Conservation (phyloP, 2,113 vertebrate species). For the Coregonus clupeaformis region DNA sequence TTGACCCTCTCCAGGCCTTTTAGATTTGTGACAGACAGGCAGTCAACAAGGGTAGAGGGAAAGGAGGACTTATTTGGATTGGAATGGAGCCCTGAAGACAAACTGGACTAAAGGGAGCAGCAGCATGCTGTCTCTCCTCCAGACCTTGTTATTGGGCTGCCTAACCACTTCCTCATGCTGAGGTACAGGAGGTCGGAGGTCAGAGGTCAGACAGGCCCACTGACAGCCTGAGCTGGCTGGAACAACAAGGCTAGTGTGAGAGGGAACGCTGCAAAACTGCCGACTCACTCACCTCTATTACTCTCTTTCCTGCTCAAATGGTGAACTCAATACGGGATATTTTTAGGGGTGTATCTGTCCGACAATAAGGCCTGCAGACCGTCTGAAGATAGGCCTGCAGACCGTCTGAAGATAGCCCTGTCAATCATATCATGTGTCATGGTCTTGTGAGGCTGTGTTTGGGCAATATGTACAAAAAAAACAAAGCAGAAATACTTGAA, state of each 20-base stretch:
- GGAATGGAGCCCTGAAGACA: neutral
- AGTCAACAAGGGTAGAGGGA: neutral
- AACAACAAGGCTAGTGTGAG: conserved; percentile 56
- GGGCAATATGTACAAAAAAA: neutral
- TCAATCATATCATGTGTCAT: neutral
- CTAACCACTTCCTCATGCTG: conserved; percentile 71
- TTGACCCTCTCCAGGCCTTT: neutral
- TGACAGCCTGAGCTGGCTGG: conserved; percentile 57
- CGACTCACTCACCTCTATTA: too few relatives aligned
- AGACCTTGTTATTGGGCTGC: conserved; percentile 53
- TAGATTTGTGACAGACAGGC: neutral
- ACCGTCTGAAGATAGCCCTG: neutral
- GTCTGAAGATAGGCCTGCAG: neutral
- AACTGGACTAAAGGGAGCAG: neutral
- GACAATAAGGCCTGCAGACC: neutral
- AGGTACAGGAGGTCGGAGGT: conserved; percentile 55
- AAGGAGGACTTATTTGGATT: neutral
- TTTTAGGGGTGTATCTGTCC: neutral
- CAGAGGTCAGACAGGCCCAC: conserved; percentile 58
- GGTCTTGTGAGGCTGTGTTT: neutral
- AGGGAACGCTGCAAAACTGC: neutral
- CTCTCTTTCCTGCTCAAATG: neutral
- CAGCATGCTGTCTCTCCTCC: conserved; percentile 17
- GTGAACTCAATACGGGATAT: neutral
- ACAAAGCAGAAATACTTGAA: neutral